Conservation (phyloP, 2,797 vertebrate genomes). For the Distichodus sexfasciatus region DNA sequence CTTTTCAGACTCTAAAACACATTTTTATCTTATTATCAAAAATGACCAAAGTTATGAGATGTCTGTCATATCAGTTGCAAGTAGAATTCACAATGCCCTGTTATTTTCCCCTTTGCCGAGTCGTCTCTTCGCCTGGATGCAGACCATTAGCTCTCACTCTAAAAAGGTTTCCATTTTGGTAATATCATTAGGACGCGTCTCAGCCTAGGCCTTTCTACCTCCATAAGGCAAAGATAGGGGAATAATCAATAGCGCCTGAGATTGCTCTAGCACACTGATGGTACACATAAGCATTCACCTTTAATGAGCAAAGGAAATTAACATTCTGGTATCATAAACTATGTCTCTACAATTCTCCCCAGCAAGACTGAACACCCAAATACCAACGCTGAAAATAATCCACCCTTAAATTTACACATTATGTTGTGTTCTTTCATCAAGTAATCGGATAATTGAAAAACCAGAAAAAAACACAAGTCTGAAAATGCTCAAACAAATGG, state of each 20-base stretch:
- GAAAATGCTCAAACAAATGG: too few relatives aligned
- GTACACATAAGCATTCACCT: conserved; percentile 37
- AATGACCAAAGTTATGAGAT: conserved; percentile 5
- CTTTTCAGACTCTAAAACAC: neutral
- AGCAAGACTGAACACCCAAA: neutral
- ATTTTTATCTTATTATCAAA: conserved; percentile 18
- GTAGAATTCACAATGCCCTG: conserved; percentile 9
- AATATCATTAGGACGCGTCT: conserved; percentile 70
- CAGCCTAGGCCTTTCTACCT: conserved; percentile 56
- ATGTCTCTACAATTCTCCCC: neutral
- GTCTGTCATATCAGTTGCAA: conserved; percentile 5
- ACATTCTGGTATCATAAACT: conserved; percentile 37
- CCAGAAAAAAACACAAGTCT: too few relatives aligned
- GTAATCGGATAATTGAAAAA: too few relatives aligned
- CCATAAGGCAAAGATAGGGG: conserved; percentile 53
- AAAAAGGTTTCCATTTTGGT: conserved; percentile 53
- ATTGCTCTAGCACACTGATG: conserved; percentile 43
- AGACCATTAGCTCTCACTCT: conserved; percentile 53
- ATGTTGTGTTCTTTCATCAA: too few relatives aligned
- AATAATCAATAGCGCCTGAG: conserved; percentile 68
- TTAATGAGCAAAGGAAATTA: conserved; percentile 40
- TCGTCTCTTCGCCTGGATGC: conserved; percentile 9
- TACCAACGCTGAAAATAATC: neutral
- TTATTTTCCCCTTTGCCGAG: conserved; percentile 12
- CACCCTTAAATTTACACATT: neutral